These are phyloP conservation scores for Oplegnathus fasciatus DNA, from an alignment of 2,113 vertebrate species.

Conservation along the genomic window DNA sequence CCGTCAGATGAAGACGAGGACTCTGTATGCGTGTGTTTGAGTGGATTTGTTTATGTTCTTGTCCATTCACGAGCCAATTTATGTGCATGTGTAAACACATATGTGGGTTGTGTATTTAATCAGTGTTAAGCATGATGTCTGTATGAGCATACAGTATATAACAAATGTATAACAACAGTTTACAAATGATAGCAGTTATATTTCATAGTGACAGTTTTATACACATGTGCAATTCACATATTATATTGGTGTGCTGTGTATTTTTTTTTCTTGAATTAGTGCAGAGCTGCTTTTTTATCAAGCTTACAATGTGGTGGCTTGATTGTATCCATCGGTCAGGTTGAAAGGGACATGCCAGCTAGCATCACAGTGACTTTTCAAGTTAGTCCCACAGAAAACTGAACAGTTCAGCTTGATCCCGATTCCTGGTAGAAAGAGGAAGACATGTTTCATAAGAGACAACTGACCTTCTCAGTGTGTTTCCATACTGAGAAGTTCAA, in stretches of 20 bases:
- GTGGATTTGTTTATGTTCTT: neutral
- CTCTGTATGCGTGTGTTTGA: neutral
- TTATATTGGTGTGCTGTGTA: neutral
- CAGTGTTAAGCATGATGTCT: neutral
- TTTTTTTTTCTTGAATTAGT: neutral
- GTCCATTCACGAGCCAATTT: no score
- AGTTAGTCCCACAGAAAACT: conserved; percentile 67
- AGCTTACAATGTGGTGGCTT: conserved; percentile 6
- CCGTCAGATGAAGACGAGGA: neutral
- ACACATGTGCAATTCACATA: neutral
- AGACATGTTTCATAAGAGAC: neutral
- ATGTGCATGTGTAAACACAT: neutral
- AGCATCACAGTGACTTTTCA: accelerated
- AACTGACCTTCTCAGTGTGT: neutral
- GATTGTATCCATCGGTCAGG: neutral
- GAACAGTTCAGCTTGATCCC: conserved; percentile 66
- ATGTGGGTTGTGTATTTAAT: neutral
- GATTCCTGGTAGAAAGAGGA: conserved; percentile 40
- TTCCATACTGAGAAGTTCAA: neutral
- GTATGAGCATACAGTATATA: neutral
- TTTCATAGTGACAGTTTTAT: neutral
- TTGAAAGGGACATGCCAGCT: neutral
- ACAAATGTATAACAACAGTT: neutral
- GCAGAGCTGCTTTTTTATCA: neutral
- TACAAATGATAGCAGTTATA: neutral